Evolutionary conservation across 2,888 invertebrate species (phyloP).

Genomic region (Cephus spinipes): DNA sequence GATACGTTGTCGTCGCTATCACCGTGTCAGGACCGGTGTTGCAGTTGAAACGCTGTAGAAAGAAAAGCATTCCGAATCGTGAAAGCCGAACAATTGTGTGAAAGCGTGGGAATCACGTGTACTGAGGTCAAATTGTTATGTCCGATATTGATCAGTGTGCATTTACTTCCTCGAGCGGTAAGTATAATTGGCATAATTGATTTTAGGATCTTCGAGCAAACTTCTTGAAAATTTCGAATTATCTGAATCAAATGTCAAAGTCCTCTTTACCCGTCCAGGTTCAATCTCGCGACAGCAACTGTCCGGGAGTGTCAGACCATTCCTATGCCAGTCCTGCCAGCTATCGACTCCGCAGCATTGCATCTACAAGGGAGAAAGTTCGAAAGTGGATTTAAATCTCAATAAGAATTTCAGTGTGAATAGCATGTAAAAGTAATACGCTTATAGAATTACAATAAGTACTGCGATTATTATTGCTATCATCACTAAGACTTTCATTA

Average conservation of each 20-base stretch:
- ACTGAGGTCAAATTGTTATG: background rate
- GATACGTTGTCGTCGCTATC: conserved; percentile 75
- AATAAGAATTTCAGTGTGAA: conserved; percentile 20
- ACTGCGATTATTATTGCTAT: background rate
- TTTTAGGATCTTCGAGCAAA: background rate
- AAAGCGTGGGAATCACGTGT: conserved; percentile 43
- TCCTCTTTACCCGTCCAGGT: conserved; percentile 57
- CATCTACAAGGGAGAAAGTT: conserved; percentile 68
- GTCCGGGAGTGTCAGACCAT: conserved; percentile 72
- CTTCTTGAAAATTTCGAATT: background rate
- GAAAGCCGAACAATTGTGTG: conserved; percentile 44
- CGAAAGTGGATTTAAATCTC: conserved; percentile 12
- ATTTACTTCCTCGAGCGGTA: background rate
- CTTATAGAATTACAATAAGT: background rate
- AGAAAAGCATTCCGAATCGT: conserved; percentile 20
- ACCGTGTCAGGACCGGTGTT: conserved; percentile 47
- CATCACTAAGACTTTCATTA: background rate
- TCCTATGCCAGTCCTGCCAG: conserved; percentile 81
- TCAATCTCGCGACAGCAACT: conserved; percentile 79
- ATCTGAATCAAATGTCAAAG: background rate
- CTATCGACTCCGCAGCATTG: conserved; percentile 87
- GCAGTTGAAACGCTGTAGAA: conserved; percentile 65
- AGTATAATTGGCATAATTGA: background rate
- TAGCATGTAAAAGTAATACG: background rate
- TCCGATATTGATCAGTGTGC: background rate